Conservation (phyloP, 1,140 invertebrate genomes). For the Lanistes nyassanus region DNA sequence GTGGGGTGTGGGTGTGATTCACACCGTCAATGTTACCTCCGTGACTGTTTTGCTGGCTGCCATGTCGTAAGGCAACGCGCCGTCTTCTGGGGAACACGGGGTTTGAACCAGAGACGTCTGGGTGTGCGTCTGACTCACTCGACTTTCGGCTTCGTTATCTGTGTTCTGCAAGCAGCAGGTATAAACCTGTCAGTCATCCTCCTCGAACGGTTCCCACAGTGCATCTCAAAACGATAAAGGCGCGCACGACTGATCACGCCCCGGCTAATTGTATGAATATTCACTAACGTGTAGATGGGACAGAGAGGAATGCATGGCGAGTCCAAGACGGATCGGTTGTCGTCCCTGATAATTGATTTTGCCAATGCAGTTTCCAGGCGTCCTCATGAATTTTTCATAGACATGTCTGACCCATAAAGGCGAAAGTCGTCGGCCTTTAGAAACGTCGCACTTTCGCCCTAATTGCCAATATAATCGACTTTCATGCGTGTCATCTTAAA, state of each 20-base stretch:
- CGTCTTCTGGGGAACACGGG: constrained; percentile 6
- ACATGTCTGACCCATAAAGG: too few species aligned
- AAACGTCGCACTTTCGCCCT: too few species aligned
- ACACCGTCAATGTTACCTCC: constrained; percentile 7
- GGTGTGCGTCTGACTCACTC: constrained; percentile 17
- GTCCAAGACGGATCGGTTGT: background rate
- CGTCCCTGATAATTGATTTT: background rate
- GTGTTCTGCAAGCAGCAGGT: background rate
- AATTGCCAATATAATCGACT: too few species aligned
- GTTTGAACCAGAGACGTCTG: constrained; percentile 22
- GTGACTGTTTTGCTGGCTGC: constrained; percentile 3
- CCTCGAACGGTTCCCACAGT: background rate
- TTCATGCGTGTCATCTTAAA: too few species aligned
- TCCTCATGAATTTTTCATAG: too few species aligned
- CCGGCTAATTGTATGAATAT: constrained; percentile 1
- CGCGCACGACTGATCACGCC: background rate
- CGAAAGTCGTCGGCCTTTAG: too few species aligned
- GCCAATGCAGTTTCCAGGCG: too few species aligned
- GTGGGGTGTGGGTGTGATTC: background rate
- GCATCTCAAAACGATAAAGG: background rate
- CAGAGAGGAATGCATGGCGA: background rate
- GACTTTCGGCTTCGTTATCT: background rate
- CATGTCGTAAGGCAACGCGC: constrained; percentile 15
- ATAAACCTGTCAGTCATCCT: background rate
- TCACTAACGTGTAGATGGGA: background rate